Conservation (phyloP, 2,888 invertebrate species). For the Amphipoea lucens region DNA sequence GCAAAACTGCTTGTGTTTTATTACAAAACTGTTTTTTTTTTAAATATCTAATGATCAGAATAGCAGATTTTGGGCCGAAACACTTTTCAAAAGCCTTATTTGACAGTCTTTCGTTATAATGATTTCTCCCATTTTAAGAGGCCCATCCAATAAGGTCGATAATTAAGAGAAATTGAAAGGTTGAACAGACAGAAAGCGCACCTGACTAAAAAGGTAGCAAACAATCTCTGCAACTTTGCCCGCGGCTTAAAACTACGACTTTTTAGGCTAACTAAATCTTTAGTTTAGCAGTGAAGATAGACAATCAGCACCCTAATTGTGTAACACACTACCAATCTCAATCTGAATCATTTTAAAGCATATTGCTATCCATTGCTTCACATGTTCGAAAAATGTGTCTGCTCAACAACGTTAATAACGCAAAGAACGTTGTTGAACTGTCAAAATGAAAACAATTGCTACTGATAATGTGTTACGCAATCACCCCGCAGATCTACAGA, state of each 20-base stretch:
- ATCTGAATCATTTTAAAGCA: too few species aligned
- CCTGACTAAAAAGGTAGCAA: constrained; percentile 23
- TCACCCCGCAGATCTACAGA: not conserved
- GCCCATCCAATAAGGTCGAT: constrained; percentile 19
- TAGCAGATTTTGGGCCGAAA: constrained; percentile 4
- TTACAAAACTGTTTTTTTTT: not conserved
- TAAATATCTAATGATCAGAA: not conserved
- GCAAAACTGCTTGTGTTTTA: not conserved
- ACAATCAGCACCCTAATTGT: not conserved
- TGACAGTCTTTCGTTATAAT: constrained; percentile 16
- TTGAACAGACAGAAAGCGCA: constrained; percentile 35
- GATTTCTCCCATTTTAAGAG: constrained; percentile 32
- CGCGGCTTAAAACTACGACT: not conserved
- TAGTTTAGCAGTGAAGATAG: not conserved
- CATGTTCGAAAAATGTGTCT: too few species aligned
- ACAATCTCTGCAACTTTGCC: not conserved
- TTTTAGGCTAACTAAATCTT: not conserved
- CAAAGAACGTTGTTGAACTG: too few species aligned
- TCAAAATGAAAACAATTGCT: too few species aligned
- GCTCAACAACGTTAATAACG: too few species aligned
- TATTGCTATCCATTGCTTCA: too few species aligned
- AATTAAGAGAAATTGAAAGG: constrained; percentile 52
- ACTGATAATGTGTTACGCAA: too few species aligned
- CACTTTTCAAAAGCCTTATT: constrained; percentile 23
- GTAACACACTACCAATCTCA: too few species aligned